Evolutionary conservation across 2,113 vertebrate species (phyloP).

Genomic region (Pseudonaja textilis): DNA sequence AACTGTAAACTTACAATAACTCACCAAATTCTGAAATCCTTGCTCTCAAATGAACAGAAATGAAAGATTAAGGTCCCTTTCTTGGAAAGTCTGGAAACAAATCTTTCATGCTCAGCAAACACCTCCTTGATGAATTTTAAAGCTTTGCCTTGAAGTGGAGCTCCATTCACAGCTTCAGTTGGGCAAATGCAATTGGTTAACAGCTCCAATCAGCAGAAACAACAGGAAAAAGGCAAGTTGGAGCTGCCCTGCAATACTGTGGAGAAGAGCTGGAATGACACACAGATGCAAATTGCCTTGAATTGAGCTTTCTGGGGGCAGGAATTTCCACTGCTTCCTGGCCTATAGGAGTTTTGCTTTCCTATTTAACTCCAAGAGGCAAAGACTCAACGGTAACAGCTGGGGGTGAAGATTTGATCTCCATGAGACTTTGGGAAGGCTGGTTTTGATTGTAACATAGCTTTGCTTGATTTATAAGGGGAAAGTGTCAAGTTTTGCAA

Average conservation of each 20-base stretch:
- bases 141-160: background rate
- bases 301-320: slow-evolving; percentile 55
- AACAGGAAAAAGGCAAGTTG: slow-evolving; percentile 3
- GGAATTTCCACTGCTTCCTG: slow-evolving; percentile 42
- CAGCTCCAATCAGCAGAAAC: slow-evolving; percentile 16
- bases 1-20: background rate
- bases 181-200: background rate
- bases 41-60: background rate
- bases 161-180: background rate
- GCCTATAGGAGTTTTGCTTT: slow-evolving; percentile 55
- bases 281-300: slow-evolving; percentile 53
- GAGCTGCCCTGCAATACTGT: slow-evolving; percentile 20
- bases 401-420: slow-evolving; percentile 57
- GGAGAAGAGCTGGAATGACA: slow-evolving; percentile 56
- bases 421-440: slow-evolving; percentile 59
- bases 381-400: slow-evolving; percentile 65
- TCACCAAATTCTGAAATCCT: background rate
- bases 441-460: slow-evolving; percentile 68
- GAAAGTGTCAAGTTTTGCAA: slow-evolving; percentile 55
- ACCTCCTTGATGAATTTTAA: background rate
- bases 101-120: background rate
- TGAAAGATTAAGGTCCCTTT: background rate
- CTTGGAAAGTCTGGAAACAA: rapidly evolving
- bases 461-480: slow-evolving; percentile 62
- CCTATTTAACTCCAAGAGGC: slow-evolving; percentile 55